These are phyloP conservation scores for Solenopsis invicta DNA, from an alignment of 1,140 invertebrate genomes.

Conservation along the genomic window DNA sequence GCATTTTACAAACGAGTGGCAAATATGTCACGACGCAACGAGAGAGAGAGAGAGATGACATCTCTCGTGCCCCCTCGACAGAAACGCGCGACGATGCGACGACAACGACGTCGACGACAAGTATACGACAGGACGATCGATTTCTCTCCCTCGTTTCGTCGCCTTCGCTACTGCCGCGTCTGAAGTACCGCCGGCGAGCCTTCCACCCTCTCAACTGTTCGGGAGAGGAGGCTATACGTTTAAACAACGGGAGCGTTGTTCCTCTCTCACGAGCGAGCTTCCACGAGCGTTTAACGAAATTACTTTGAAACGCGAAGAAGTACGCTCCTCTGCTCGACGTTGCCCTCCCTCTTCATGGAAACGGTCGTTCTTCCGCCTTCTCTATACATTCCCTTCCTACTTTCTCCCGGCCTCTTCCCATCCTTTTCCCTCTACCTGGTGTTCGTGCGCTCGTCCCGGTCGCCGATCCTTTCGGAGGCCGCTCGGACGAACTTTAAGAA, in stretches of 20 bases:
- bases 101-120: not conserved
- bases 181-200: conserved; percentile 23
- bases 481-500: conserved; percentile 71
- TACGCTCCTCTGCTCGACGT: conserved; percentile 41
- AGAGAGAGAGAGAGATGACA: conserved; percentile 21
- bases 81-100: not conserved
- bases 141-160: conserved; percentile 39
- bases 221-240: conserved; percentile 51
- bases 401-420: not conserved
- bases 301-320: conserved; percentile 76
- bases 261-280: conserved; percentile 36
- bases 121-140: conserved; percentile 35
- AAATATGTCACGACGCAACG: conserved; percentile 38
- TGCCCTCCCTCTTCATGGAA: not conserved
- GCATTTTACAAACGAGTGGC: conserved; percentile 39
- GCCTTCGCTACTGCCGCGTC: conserved; percentile 28
- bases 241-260: conserved; percentile 72
- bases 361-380: not conserved
- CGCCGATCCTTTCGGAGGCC: conserved; percentile 41
- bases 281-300: conserved; percentile 75
- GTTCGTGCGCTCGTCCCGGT: not conserved
- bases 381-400: conserved; percentile 16
- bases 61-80: not conserved
- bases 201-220: conserved; percentile 41
- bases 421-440: not conserved